Evolutionary conservation across 2,888 invertebrate genomes (phyloP).

Genomic region (Leucania comma): DNA sequence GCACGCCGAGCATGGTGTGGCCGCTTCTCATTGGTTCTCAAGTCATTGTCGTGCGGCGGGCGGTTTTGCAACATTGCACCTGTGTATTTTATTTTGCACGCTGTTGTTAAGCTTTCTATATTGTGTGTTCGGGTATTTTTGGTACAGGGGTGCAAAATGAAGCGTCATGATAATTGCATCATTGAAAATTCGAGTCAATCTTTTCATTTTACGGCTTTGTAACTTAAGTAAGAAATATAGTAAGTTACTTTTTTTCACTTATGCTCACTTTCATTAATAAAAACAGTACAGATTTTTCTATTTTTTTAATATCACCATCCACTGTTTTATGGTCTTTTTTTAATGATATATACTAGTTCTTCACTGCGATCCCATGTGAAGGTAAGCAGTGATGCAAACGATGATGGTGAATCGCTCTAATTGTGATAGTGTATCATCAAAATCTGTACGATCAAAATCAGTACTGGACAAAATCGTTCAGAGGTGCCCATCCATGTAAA

Average conservation of each 20-base stretch:
- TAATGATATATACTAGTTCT: too few relatives aligned
- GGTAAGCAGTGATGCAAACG: too few relatives aligned
- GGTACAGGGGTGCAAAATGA: constrained; percentile 8
- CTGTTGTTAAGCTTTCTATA: constrained; percentile 47
- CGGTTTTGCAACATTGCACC: constrained; percentile 56
- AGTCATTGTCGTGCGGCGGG: constrained; percentile 54
- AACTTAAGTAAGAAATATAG: background rate
- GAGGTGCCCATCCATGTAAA: background rate
- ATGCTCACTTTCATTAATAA: background rate
- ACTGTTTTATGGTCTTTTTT: too few relatives aligned
- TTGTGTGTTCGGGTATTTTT: constrained; percentile 18
- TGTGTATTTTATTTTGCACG: constrained; percentile 40
- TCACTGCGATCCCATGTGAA: too few relatives aligned
- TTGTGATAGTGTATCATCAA: background rate
- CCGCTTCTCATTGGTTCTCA: constrained; percentile 59
- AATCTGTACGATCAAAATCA: background rate
- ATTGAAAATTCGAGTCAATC: background rate
- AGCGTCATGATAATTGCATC: background rate
- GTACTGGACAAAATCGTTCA: background rate
- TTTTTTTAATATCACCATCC: too few relatives aligned
- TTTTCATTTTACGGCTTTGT: background rate
- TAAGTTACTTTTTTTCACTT: background rate
- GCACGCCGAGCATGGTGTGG: constrained; percentile 68
- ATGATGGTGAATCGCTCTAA: too few relatives aligned
- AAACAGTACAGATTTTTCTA: too few relatives aligned